Conservation (phyloP, 2,113 vertebrate genomes). For the Ciconia maguari region DNA sequence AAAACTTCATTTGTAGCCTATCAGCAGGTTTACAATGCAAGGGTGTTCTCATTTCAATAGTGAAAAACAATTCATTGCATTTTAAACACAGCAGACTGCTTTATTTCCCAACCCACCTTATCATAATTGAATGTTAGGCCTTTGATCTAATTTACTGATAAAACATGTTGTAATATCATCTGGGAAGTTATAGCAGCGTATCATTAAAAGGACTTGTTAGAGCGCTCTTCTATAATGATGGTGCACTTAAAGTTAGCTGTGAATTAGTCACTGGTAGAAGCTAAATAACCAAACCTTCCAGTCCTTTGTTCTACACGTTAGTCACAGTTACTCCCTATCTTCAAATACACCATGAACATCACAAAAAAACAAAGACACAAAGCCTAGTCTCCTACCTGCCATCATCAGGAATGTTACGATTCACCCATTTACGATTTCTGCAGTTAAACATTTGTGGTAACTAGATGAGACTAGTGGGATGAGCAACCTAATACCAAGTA, state of each 20-base stretch:
- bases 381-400: background rate
- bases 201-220: constrained; percentile 17
- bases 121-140: background rate
- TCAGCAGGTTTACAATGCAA: background rate
- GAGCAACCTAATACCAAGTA: background rate
- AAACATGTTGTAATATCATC: background rate
- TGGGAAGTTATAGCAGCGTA: background rate
- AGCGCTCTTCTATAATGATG: background rate
- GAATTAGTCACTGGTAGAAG: constrained; percentile 38
- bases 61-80: background rate
- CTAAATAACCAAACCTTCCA: background rate
- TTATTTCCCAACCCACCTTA: background rate
- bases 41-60: background rate
- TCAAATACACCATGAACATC: background rate
- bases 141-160: constrained; percentile 26
- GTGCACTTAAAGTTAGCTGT: background rate
- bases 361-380: background rate
- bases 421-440: background rate
- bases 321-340: background rate
- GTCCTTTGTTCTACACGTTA: background rate
- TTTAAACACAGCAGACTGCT: background rate
- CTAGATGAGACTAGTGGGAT: background rate
- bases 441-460: background rate
- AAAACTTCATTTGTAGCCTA: background rate
- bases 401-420: background rate